Conservation (phyloP, 1,140 invertebrate species). For the Bradysia coprophila region DNA sequence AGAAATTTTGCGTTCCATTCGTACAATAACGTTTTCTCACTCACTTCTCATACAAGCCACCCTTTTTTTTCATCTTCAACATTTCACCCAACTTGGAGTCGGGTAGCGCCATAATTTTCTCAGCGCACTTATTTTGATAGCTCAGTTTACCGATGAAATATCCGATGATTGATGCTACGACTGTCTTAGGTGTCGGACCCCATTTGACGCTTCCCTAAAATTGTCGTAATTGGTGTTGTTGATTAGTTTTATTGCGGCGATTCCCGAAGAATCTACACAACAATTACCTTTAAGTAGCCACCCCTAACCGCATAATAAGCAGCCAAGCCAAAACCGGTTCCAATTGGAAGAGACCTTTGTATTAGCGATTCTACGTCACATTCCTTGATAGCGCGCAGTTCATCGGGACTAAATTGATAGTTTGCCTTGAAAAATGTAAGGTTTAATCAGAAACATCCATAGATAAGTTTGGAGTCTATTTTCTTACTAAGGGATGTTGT, state of each 20-base stretch:
- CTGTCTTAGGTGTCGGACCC: conserved; percentile 44
- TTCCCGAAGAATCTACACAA: background rate
- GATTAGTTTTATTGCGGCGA: conserved; percentile 1
- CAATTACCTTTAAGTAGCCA: conserved; percentile 24
- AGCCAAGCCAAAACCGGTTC: conserved; percentile 31
- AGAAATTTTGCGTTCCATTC: no score
- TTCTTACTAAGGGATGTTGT: no score
- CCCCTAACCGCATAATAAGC: conserved; percentile 40
- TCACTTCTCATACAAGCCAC: background rate
- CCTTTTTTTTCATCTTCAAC: conserved; percentile 3
- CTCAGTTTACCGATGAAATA: conserved; percentile 60
- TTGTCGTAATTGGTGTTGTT: background rate
- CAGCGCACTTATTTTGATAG: conserved; percentile 48
- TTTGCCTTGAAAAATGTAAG: conserved; percentile 25
- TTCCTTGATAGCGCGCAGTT: conserved; percentile 41
- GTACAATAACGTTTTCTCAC: no score
- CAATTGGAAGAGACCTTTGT: conserved; percentile 43
- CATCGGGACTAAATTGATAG: conserved; percentile 39
- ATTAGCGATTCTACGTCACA: conserved; percentile 55
- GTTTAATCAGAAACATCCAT: no score
- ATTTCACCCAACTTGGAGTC: conserved; percentile 18
- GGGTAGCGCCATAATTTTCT: conserved; percentile 54
- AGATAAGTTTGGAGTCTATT: no score
- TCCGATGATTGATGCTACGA: conserved; percentile 39
- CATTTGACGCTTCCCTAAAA: conserved; percentile 34